Conservation (phyloP, 64 coral and sea anemone genomes). For the Trachythela sp. region DNA sequence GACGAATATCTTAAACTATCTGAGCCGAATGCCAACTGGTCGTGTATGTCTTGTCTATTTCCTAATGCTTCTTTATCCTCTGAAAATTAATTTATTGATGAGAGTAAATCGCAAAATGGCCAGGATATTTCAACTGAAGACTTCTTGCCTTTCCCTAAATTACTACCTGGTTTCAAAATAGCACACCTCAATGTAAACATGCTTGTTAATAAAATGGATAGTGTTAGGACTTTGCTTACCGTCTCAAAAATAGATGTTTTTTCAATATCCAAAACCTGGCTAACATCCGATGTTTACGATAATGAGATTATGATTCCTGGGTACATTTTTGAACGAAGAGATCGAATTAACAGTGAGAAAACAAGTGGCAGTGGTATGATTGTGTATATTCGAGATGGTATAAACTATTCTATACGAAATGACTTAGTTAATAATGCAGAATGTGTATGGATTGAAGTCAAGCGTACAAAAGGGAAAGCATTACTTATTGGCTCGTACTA, state of each 20-base stretch:
- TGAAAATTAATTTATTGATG: too few relatives aligned
- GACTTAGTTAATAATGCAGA: slow-evolving; percentile 15
- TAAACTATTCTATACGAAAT: slow-evolving; percentile 8
- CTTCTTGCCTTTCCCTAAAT: too few relatives aligned
- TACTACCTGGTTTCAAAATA: too few relatives aligned
- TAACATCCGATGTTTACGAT: slow-evolving; percentile 3
- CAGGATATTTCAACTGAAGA: too few relatives aligned
- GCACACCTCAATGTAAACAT: slow-evolving; percentile 45
- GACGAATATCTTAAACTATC: slow-evolving; percentile 13
- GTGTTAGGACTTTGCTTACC: slow-evolving; percentile 25
- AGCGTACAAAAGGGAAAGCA: too few relatives aligned
- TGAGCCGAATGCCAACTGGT: slow-evolving; percentile 18
- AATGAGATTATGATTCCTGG: slow-evolving; percentile 28
- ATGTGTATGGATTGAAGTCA: slow-evolving; percentile 10
- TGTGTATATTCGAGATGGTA: neutral
- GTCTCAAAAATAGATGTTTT: slow-evolving; percentile 25
- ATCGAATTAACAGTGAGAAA: slow-evolving; percentile 9
- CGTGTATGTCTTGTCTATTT: slow-evolving; percentile 27
- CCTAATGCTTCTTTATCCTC: neutral
- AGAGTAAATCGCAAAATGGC: too few relatives aligned
- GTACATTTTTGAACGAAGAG: slow-evolving; percentile 32
- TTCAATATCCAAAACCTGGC: slow-evolving; percentile 33
- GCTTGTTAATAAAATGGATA: slow-evolving; percentile 8
- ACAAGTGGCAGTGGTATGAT: slow-evolving; percentile 10
- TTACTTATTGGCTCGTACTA: too few relatives aligned